Base-by-base conservation (phyloP, 2,888 invertebrate genomes). In the Drosophila melanosoma region DNA sequence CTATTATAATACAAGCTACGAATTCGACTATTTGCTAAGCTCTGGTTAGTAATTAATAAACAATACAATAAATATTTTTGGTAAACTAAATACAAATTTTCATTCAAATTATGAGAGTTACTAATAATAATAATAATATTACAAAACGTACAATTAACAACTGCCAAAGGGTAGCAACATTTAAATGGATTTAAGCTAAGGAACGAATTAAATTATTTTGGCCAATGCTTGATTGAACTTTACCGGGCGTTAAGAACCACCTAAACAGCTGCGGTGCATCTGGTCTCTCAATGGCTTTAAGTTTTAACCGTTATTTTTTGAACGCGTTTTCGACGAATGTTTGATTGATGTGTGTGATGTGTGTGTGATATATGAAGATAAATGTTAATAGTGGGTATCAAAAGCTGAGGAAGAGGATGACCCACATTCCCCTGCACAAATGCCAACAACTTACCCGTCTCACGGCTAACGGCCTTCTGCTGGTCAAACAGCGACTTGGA, bases 221-320 rank as follows among this genome's bases (percentile, higher is more conserved):
- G 76, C 73, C 79, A 84, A 80, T 74, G 79, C 45, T 72, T 74
- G 76, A 49, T 74, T 74, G 57, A 89, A 91, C 85, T 90, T 92
- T 92, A 92, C 92, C 92, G 82, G 92, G 89, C 77, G 93, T 91
- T 81, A 93, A 81, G 86, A 91, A 92, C 92, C 93, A 92, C 87
- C 89, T 91, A 87, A 92, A 92, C 82, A 84, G 79, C 85, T 87
- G 91, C 70, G 84, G 88, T 74, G 90, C 87, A 83, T 85, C 91
- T 74, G 90, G 81, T 74, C 91, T 91, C 83, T 90, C 93, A 89
- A 60, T 76, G 79, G 82, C 87, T 83, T 72, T 69, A 59, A 45
- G 51, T 58, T 48, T 62, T 59, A 48, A 73, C 56, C 36, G 32
- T 67, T 35, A 33, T 32, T 45, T 76, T 67, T 51, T 57, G 45